Evolutionary conservation across 2,888 invertebrate species (phyloP).

Genomic region (Tetheella fluctuosa): DNA sequence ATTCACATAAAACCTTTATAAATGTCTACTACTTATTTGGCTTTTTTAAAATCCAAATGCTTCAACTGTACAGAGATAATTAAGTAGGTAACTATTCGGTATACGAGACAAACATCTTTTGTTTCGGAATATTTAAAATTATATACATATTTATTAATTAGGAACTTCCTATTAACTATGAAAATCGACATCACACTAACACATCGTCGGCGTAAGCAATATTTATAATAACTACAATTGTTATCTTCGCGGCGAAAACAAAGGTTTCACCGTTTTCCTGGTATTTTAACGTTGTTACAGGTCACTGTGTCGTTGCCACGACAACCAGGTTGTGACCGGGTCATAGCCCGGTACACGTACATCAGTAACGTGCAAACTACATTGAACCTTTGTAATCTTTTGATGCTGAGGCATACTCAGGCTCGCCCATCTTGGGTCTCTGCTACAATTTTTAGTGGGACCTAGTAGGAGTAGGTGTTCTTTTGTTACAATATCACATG

Average conservation of each 20-base stretch:
- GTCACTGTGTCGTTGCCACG: conserved; percentile 53
- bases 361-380: background rate
- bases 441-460: no score
- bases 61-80: no score
- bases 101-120: no score
- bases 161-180: no score
- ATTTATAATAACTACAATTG: background rate
- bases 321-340: conserved; percentile 43
- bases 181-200: background rate
- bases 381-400: background rate
- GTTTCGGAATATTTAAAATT: no score
- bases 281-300: conserved; percentile 25
- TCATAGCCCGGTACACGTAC: conserved; percentile 26
- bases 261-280: background rate
- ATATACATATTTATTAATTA: no score
- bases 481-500: no score
- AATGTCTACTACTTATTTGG: no score
- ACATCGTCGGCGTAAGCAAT: background rate
- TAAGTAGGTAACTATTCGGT: no score
- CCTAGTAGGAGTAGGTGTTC: no score
- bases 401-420: background rate
- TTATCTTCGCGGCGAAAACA: conserved; percentile 4
- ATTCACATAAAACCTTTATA: no score
- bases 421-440: background rate
- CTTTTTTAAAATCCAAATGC: no score